Evolutionary conservation across 2,888 invertebrate genomes (phyloP).

Genomic region (Lepetodrilus schrolli): DNA sequence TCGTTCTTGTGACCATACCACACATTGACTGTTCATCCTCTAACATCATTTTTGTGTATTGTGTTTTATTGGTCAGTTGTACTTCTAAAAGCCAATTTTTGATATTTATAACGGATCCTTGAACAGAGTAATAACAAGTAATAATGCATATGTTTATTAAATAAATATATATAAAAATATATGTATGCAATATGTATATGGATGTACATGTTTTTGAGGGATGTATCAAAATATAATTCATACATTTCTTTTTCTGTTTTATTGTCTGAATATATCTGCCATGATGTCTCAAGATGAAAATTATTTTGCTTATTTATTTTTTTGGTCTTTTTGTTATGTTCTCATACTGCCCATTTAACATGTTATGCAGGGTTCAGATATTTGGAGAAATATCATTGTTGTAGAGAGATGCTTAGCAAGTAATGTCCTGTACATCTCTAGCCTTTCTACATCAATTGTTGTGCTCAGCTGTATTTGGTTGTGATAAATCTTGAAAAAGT

Average conservation of each 20-base stretch:
- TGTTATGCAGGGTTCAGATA: background rate
- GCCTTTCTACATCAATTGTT: background rate
- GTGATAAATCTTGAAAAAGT: background rate
- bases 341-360: background rate
- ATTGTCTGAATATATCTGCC: background rate
- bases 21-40: constrained; percentile 2
- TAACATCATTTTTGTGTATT: background rate
- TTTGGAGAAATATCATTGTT: no score
- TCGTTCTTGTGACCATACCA: background rate
- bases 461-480: background rate
- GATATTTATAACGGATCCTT: background rate
- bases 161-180: no score
- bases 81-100: background rate
- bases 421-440: no score
- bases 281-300: background rate
- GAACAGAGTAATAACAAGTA: no score
- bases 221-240: no score
- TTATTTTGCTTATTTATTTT: background rate
- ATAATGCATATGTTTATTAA: no score
- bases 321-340: constrained; percentile 14
- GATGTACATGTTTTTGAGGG: no score
- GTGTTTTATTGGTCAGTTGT: background rate
- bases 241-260: no score
- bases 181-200: no score
- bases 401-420: no score